Conservation (phyloP, 2,888 invertebrate genomes). For the Apodemia duryi region DNA sequence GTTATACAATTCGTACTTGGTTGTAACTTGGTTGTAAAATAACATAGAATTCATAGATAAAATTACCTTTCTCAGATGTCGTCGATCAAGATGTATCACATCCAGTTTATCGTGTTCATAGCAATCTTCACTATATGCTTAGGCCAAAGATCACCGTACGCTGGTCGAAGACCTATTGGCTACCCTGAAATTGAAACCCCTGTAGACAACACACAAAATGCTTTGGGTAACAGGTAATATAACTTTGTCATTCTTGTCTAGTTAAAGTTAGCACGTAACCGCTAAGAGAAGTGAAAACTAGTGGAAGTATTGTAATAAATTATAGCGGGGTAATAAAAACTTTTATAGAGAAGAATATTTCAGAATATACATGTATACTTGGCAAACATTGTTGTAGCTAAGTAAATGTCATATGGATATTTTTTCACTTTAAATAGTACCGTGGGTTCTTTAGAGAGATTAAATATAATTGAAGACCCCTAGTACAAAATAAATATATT, state of each 20-base stretch:
- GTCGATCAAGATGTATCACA: constrained; percentile 35
- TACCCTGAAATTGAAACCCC: constrained; percentile 29
- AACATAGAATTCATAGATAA: neutral
- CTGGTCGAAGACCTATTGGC: constrained; percentile 74
- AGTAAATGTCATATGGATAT: neutral
- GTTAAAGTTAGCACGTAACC: neutral
- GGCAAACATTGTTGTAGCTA: neutral
- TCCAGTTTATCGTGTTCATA: constrained; percentile 34
- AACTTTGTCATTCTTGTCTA: neutral
- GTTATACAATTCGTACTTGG: no score
- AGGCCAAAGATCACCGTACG: constrained; percentile 80
- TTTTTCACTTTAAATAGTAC: no score
- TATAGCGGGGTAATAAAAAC: neutral
- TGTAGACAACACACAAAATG: neutral
- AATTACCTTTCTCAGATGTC: constrained; percentile 31
- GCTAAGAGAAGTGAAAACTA: constrained; percentile 1
- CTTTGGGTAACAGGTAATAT: constrained; percentile 18
- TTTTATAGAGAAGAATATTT: constrained; percentile 5
- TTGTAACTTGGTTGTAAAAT: no score
- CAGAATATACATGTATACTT: neutral
- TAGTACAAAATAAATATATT: no score
- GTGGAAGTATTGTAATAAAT: constrained; percentile 12
- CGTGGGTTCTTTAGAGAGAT: no score
- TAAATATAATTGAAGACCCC: no score
- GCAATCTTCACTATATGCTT: constrained; percentile 33